phyloP scores from a whole-genome alignment of 2,113 vertebrate genomes.

The Dromiciops gliroides region DNA sequence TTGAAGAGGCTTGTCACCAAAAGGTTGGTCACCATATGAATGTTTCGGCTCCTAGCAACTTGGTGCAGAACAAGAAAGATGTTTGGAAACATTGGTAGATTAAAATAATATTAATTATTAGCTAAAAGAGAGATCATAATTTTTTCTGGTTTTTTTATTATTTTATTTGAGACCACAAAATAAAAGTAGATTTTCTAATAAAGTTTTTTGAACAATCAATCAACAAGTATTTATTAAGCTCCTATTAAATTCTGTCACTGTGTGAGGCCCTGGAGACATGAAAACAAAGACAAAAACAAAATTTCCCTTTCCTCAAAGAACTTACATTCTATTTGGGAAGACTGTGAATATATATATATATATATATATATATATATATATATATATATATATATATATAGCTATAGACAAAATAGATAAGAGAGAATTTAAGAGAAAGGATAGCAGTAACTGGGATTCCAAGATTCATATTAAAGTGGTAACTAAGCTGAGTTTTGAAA shows the following conservation, averaged over 20 bases:
- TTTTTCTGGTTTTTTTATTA: constrained; percentile 43
- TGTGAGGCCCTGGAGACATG: background rate
- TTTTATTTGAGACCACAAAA: constrained; percentile 40
- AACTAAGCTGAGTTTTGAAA: background rate
- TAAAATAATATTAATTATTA: constrained; percentile 42
- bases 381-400: too few relatives aligned
- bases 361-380: too few relatives aligned
- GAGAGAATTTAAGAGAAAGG: background rate
- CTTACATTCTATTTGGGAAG: background rate
- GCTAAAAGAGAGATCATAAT: constrained; percentile 10
- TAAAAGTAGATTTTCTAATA: constrained; percentile 19
- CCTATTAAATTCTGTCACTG: background rate
- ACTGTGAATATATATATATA: background rate
- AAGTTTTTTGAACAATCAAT: constrained; percentile 6
- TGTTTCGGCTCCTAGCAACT: background rate
- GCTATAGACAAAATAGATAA: background rate
- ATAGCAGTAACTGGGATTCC: background rate
- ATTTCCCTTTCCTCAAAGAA: background rate
- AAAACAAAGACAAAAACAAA: background rate
- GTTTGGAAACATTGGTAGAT: constrained; percentile 13
- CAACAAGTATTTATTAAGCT: background rate
- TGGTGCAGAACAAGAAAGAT: background rate
- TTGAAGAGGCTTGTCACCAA: background rate
- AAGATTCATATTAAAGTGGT: background rate
- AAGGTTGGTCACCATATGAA: background rate